Evolutionary conservation across 2,797 vertebrate species (phyloP).

Genomic region (Acanthurus leucopareius): DNA sequence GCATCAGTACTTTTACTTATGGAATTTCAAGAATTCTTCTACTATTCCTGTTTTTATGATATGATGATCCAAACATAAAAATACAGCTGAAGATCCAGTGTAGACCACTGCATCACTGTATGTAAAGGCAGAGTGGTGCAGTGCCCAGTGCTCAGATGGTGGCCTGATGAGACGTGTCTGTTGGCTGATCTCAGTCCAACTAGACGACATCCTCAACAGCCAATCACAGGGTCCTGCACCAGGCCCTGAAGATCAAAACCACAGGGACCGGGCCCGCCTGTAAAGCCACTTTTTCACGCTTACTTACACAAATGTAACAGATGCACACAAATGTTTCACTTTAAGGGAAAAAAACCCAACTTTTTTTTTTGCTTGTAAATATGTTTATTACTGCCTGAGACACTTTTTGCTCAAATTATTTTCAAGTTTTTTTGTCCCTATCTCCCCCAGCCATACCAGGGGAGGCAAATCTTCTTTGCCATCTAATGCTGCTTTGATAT

Average conservation of each 20-base stretch:
- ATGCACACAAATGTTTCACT: constrained; percentile 63
- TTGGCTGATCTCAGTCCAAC: constrained; percentile 64
- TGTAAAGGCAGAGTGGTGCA: constrained; percentile 42
- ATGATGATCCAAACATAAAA: constrained; percentile 5
- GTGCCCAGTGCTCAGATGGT: constrained; percentile 79
- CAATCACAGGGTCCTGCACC: constrained; percentile 66
- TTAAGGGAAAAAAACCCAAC: constrained; percentile 38
- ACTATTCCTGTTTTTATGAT: background rate
- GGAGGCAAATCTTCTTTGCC: constrained; percentile 26
- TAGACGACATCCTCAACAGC: constrained; percentile 68
- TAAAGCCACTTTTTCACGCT: constrained; percentile 67
- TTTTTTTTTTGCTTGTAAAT: constrained; percentile 19
- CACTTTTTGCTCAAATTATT: constrained; percentile 40
- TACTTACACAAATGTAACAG: constrained; percentile 75
- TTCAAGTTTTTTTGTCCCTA: constrained; percentile 20
- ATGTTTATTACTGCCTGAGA: constrained; percentile 38
- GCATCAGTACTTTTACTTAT: background rate
- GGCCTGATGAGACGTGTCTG: constrained; percentile 74
- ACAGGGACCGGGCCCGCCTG: constrained; percentile 59
- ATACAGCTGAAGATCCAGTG: background rate
- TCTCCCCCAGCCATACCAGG: background rate
- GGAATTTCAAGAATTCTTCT: background rate
- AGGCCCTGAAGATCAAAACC: constrained; percentile 72
- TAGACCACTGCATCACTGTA: constrained; percentile 42
- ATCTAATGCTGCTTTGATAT: constrained; percentile 29